Evolutionary conservation across 2,888 invertebrate species (phyloP), one percentile per base, ranked within the genome.

Genomic region (Scaptomyza polygonia): DNA sequence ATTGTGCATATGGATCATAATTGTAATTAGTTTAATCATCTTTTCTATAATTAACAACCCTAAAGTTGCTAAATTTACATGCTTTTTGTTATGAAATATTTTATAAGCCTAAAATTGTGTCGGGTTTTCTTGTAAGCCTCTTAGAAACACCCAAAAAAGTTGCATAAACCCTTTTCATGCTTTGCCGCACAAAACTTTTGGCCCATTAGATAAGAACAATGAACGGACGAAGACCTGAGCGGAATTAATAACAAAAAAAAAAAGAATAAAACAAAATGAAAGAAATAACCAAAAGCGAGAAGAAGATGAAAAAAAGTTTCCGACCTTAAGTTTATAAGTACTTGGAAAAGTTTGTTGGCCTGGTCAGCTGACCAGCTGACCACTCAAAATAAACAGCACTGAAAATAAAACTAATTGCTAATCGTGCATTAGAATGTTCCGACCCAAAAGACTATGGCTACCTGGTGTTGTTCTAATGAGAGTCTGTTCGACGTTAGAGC

Each of bases 281-380:
- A 4, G 11, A 49, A 58, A 36, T 57, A 3, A 29, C 52, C 45
- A 64, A 55, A 29, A 43, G 45, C 36, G 43, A 40, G 48, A 32
- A 14, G 16, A 39, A 9, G 16, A 39, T 8, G 43, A 21, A 36
- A 36, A 14, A 36, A 79, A 67, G 51, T 84, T 69, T 69, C 34
- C 42, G 67, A 68, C 75, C 72, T 81, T 78, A 85, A 82, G 88
- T 85, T 69, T 48, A 70, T 87, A 87, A 87, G 86, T 85, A 85
- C 82, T 81, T 77, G 58, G 64, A 70, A 81, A 81, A 78, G 16
- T 39, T 77, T 67, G 21, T 39, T 66, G 43, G 45, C 32, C 61
- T 32, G 44, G 55, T 62, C 48, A 54, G 16, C 42, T 47, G 25
- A 12, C 36, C 48, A 55, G 39, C 12, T 34, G 36, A 12, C n/a